These are phyloP conservation scores for Mycteria americana DNA, from an alignment of 2,797 vertebrate genomes.

Conservation along the genomic window DNA sequence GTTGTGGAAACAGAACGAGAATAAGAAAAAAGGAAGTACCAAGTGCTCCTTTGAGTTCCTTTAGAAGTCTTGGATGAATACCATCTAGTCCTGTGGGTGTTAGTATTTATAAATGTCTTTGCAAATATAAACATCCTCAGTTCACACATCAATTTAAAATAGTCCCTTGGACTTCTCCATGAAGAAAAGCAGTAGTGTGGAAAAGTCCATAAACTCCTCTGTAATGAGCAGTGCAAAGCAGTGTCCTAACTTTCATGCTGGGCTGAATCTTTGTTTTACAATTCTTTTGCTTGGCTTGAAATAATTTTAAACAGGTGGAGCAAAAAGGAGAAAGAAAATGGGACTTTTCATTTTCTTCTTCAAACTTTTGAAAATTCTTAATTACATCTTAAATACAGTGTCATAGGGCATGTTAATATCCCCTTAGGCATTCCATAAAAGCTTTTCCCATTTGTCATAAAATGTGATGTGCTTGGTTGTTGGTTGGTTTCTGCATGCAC, in stretches of 20 bases:
- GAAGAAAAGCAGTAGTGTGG: not conserved
- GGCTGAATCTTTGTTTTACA: not conserved
- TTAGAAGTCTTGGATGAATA: not conserved
- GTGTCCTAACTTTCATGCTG: not conserved
- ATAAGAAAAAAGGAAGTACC: not conserved
- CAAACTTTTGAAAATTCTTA: not conserved
- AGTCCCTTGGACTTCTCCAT: not conserved
- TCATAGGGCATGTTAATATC: not conserved
- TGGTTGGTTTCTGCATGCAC: not conserved
- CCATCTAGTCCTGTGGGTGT: not conserved
- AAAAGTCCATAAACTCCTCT: not conserved
- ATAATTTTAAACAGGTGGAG: not conserved
- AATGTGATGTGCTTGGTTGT: not conserved
- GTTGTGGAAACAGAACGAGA: not conserved
- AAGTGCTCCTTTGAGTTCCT: not conserved
- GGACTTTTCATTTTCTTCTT: not conserved
- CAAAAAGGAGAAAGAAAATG: not conserved
- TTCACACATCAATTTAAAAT: not conserved
- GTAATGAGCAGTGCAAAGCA: not conserved
- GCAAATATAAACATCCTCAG: not conserved
- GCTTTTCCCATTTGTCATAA: not conserved
- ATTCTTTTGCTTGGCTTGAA: not conserved
- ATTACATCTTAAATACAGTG: not conserved
- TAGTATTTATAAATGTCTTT: not conserved
- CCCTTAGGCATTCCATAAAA: not conserved